phyloP scores from a whole-genome alignment of 2,113 vertebrate genomes.

The Uria lomvia region DNA sequence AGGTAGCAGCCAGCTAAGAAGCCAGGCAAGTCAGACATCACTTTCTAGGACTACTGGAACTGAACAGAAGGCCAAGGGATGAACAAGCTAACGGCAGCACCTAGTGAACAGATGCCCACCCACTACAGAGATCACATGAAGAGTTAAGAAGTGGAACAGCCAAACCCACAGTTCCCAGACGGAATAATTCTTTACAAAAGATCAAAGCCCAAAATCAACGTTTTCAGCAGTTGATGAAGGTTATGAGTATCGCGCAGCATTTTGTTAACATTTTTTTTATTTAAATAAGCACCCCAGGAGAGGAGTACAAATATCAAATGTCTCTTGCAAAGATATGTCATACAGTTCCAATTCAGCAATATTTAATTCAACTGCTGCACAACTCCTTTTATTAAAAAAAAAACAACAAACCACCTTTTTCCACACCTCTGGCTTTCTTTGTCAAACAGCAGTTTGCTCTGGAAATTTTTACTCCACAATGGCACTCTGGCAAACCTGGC shows the following conservation, averaged over 20 bases:
- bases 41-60: background rate
- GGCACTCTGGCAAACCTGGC: background rate
- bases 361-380: background rate
- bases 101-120: background rate
- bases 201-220: background rate
- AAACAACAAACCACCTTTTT: background rate
- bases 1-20: background rate
- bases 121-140: background rate
- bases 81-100: background rate
- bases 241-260: background rate
- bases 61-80: background rate
- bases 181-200: background rate
- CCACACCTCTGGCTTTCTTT: background rate
- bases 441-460: background rate
- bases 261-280: background rate
- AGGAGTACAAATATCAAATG: background rate
- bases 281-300: background rate
- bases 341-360: background rate
- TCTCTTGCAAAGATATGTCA: background rate
- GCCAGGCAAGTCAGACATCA: background rate
- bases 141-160: background rate
- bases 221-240: constrained; percentile 9
- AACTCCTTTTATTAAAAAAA: background rate
- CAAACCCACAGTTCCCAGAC: background rate
- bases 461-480: background rate